Conservation (phyloP, 92 coral and sea anemone species). For the Isaurus tuberculatus region DNA sequence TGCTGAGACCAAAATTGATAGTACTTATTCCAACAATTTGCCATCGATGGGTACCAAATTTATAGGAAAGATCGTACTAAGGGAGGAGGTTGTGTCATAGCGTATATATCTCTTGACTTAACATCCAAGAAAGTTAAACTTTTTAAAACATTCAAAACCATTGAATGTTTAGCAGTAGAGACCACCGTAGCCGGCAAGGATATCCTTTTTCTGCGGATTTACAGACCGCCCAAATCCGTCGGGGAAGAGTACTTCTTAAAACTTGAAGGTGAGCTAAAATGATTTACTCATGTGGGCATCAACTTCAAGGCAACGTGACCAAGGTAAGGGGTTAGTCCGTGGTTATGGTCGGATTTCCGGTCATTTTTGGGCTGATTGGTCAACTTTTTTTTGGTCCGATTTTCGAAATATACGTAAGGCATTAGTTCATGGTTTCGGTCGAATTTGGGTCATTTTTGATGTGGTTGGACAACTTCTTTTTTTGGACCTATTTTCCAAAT, state of each 20-base stretch:
- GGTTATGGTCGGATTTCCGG: no score
- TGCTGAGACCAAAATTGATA: slow-evolving; percentile 36
- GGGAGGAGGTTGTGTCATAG: slow-evolving; percentile 36
- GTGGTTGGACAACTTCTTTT: no score
- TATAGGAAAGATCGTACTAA: neutral
- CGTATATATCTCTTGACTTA: slow-evolving; percentile 37
- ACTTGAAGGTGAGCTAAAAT: slow-evolving; percentile 43
- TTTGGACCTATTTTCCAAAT: no score
- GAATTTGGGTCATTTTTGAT: no score
- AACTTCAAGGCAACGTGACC: slow-evolving; percentile 21
- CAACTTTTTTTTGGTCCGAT: no score
- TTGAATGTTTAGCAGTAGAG: slow-evolving; percentile 54
- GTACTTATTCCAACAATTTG: slow-evolving; percentile 40
- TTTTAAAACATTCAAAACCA: slow-evolving; percentile 40
- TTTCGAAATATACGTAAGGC: no score
- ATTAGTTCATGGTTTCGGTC: no score
- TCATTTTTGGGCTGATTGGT: no score
- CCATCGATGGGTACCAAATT: slow-evolving; percentile 18
- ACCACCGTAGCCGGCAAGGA: slow-evolving; percentile 51
- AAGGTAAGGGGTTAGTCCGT: no score
- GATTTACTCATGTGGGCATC: slow-evolving; percentile 32
- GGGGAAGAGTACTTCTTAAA: neutral
- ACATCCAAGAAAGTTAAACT: slow-evolving; percentile 40
- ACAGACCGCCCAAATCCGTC: neutral
- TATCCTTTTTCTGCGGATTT: neutral